These are phyloP conservation scores for Palythoa grandis DNA, from an alignment of 92 coral and sea anemone genomes.

Conservation along the genomic window DNA sequence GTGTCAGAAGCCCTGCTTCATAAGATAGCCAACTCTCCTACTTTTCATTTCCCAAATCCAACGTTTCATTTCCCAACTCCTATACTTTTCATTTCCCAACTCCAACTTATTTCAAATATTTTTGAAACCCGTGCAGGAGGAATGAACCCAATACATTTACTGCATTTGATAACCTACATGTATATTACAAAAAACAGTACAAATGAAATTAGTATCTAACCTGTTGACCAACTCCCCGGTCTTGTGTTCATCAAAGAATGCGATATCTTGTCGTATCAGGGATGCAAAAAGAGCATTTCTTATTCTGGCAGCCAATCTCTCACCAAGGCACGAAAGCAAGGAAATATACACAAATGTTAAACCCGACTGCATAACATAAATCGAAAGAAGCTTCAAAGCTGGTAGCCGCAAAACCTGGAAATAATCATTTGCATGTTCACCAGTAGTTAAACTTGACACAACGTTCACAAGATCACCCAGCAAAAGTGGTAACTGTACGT, in stretches of 20 bases:
- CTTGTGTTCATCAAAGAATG: conserved; percentile 97
- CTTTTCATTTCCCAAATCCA: no score
- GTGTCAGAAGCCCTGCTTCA: no score
- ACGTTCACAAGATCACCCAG: conserved; percentile 94
- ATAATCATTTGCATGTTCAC: conserved; percentile 73
- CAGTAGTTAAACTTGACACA: conserved; percentile 84
- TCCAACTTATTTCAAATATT: no score
- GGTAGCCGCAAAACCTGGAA: conserved; percentile 78
- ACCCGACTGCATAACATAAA: conserved; percentile 82
- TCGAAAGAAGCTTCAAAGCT: conserved; percentile 76
- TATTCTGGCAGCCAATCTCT: conserved; percentile 92
- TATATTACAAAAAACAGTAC: neutral
- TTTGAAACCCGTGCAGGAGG: no score
- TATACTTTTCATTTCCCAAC: no score
- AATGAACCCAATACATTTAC: no score
- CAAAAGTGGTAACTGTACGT: conserved; percentile 84
- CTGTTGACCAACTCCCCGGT: conserved; percentile 97
- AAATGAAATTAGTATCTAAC: conserved; percentile 42
- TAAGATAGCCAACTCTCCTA: no score
- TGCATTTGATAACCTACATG: no score
- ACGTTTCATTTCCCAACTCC: no score
- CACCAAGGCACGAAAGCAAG: conserved; percentile 93
- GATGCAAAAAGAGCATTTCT: conserved; percentile 84
- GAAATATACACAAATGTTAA: conserved; percentile 92
- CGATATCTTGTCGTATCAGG: conserved; percentile 88